Conservation (phyloP, 1,140 invertebrate genomes). For the Hirudo medicinalis region DNA sequence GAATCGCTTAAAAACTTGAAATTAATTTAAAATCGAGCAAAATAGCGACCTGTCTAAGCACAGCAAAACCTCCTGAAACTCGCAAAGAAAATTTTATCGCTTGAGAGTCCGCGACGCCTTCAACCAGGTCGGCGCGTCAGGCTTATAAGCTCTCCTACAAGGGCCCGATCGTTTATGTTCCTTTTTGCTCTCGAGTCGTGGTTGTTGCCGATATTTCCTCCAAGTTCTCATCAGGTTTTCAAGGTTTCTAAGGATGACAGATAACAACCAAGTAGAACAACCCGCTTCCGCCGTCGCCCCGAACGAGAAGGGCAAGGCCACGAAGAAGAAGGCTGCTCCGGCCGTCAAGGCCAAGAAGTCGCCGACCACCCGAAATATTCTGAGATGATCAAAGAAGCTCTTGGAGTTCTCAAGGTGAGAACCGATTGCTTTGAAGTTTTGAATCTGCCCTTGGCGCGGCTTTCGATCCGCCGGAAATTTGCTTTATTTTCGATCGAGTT, state of each 20-base stretch:
- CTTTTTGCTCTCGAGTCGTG: neutral
- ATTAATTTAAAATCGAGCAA: no score
- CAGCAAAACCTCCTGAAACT: no score
- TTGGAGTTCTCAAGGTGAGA: constrained; percentile 18
- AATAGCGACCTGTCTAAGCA: no score
- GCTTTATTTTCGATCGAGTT: neutral
- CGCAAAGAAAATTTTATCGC: no score
- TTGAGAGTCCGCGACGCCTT: neutral
- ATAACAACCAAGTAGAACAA: constrained; percentile 14
- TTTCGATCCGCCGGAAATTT: neutral
- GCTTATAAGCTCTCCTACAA: neutral
- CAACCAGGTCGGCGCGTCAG: constrained; percentile 2
- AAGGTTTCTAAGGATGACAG: neutral
- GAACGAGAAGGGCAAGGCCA: constrained; percentile 24
- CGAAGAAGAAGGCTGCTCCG: constrained; percentile 22
- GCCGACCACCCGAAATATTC: constrained; percentile 28
- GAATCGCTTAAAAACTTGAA: no score
- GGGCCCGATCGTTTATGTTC: neutral
- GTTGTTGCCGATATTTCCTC: neutral
- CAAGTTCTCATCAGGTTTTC: neutral
- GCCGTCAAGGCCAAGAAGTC: constrained; percentile 26
- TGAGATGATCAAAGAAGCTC: constrained; percentile 24
- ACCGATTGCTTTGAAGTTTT: neutral
- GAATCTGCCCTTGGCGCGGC: neutral
- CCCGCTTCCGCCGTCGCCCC: constrained; percentile 23